Conservation (phyloP, 2,888 invertebrate species). For the Heliothis peltigera region DNA sequence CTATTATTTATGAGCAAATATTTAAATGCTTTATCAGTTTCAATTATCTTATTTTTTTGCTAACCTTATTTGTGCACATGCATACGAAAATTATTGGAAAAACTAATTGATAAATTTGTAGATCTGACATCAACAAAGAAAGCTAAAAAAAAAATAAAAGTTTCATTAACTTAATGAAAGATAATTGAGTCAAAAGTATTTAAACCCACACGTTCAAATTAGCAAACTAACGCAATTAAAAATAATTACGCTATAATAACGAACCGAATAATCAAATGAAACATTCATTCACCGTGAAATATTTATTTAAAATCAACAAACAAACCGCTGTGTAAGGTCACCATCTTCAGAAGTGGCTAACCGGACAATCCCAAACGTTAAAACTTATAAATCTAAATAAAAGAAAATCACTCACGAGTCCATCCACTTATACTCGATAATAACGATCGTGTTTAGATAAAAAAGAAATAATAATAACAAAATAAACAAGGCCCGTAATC, state of each 20-base stretch:
- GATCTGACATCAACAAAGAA: not conserved
- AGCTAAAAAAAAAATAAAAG: not conserved
- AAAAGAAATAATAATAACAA: conserved; percentile 85
- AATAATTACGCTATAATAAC: conserved; percentile 20
- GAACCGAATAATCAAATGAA: conserved; percentile 46
- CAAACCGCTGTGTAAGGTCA: conserved; percentile 63
- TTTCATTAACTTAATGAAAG: no score
- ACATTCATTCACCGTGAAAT: conserved; percentile 48
- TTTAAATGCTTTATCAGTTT: conserved; percentile 16
- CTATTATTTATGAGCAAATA: conserved; percentile 37
- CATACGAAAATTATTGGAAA: not conserved
- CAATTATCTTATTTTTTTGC: conserved; percentile 11
- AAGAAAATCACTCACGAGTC: conserved; percentile 67
- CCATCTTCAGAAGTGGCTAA: conserved; percentile 69
- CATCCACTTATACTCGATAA: conserved; percentile 81
- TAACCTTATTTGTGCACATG: no score
- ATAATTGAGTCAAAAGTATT: not conserved
- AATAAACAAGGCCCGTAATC: conserved; percentile 87
- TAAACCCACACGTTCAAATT: conserved; percentile 4
- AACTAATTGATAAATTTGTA: not conserved
- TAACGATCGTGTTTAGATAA: conserved; percentile 89
- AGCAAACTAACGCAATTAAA: conserved; percentile 8
- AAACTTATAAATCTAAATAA: conserved; percentile 64
- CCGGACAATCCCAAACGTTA: conserved; percentile 59
- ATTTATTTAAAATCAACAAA: conserved; percentile 68